phyloP scores from a whole-genome alignment of 2,113 vertebrate species.

The Hirundichthys speculiger region DNA sequence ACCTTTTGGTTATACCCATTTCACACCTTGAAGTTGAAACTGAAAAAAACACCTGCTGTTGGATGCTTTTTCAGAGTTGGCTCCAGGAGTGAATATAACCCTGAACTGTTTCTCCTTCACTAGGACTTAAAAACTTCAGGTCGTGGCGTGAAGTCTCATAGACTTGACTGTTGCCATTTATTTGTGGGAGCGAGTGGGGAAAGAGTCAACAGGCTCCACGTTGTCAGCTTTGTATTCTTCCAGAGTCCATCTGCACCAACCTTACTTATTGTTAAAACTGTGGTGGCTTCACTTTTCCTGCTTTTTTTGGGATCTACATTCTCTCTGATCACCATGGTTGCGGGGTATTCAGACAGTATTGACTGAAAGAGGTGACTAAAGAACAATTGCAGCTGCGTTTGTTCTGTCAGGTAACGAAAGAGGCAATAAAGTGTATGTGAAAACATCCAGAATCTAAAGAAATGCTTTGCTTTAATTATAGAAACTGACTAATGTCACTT shows the following conservation, averaged over 20 bases:
- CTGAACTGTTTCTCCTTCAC: slow-evolving; percentile 31
- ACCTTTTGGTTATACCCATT: slow-evolving; percentile 62
- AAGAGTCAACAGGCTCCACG: slow-evolving; percentile 53
- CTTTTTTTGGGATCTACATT: slow-evolving; percentile 24
- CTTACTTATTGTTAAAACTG: slow-evolving; percentile 1
- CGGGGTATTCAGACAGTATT: slow-evolving; percentile 21
- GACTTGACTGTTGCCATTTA: no score
- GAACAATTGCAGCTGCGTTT: slow-evolving; percentile 7
- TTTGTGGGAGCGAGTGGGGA: no score
- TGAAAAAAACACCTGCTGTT: no score
- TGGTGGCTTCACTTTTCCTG: not conserved
- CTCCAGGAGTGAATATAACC: no score
- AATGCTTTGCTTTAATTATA: not conserved
- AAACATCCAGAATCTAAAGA: not conserved
- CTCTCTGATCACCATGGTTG: slow-evolving; percentile 42
- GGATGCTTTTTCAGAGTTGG: no score
- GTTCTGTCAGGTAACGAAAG: not conserved
- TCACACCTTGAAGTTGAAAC: slow-evolving; percentile 15
- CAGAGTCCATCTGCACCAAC: slow-evolving; percentile 22
- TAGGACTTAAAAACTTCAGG: slow-evolving; percentile 19
- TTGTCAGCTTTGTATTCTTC: slow-evolving; percentile 51
- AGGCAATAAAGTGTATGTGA: not conserved
- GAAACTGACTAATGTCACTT: slow-evolving; percentile 6
- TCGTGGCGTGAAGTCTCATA: slow-evolving; percentile 21
- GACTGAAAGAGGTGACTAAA: not conserved